Conservation (phyloP, 2,113 vertebrate genomes). For the Cisticola juncidis region DNA sequence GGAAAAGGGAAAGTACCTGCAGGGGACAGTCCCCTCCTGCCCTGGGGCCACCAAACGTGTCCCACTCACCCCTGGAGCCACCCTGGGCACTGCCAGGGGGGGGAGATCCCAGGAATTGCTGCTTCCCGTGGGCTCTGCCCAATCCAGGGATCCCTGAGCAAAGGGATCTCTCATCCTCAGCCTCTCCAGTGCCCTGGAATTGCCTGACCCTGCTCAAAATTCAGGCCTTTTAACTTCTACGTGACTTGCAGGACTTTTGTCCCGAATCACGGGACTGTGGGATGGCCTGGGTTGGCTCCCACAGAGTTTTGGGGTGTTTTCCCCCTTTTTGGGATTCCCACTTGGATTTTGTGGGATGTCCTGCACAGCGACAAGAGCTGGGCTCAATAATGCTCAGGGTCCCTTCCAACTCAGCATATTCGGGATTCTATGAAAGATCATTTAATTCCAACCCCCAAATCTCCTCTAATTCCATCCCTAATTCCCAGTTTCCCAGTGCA, state of each 20-base stretch:
- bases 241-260: accelerated
- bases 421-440: accelerated
- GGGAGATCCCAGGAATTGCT: accelerated
- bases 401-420: accelerated
- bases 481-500: background rate
- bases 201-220: background rate
- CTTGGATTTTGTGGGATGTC: background rate
- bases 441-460: background rate
- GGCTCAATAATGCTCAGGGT: background rate
- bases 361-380: background rate
- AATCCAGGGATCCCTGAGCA: accelerated
- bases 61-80: accelerated
- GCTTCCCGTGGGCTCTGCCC: accelerated
- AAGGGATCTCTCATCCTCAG: background rate
- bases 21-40: background rate
- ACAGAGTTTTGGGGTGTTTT: background rate
- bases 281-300: background rate
- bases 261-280: background rate
- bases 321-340: background rate
- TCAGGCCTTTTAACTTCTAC: accelerated
- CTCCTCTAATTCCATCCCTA: background rate
- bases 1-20: background rate
- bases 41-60: background rate
- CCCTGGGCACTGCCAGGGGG: accelerated
- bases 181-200: background rate